Percentiles rank a stretch among this genome's conserved stretches.
Evolutionary conservation across 2,888 invertebrate species (phyloP).

Genomic region (Cosmopolites sordidus): DNA sequence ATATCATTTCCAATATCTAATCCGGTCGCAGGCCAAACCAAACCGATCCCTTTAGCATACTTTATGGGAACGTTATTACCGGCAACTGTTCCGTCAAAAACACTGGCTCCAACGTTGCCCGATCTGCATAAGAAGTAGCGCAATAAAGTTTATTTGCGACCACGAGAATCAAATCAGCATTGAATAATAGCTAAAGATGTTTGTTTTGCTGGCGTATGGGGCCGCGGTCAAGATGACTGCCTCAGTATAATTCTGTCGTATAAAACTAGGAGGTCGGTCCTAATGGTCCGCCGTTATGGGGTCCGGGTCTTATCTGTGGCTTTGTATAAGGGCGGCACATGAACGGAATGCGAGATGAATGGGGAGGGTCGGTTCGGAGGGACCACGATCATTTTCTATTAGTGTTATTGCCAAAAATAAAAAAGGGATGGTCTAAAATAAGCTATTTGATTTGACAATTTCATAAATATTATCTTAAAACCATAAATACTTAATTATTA

Average conservation of each 20-base stretch:
- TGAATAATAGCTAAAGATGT: constrained; percentile 35
- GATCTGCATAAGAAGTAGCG: constrained; percentile 31
- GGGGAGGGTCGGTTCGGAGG: not conserved
- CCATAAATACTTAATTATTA: too few relatives aligned
- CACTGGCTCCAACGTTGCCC: not conserved
- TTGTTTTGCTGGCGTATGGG: constrained; percentile 29
- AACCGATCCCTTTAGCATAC: too few relatives aligned
- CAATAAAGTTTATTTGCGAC: constrained; percentile 39
- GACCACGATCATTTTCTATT: not conserved
- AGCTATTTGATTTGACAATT: too few relatives aligned
- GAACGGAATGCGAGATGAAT: constrained; percentile 5
- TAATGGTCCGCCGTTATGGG: constrained; percentile 2
- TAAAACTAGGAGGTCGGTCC: constrained; percentile 20
- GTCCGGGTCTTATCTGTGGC: constrained; percentile 1
- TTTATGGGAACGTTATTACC: too few relatives aligned
- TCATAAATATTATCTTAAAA: too few relatives aligned
- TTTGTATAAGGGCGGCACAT: constrained; percentile 7
- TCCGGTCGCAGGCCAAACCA: too few relatives aligned
- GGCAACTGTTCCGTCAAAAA: too few relatives aligned
- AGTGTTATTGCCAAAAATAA: not conserved
- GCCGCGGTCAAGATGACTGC: constrained; percentile 27
- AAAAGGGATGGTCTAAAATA: not conserved
- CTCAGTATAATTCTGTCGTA: constrained; percentile 30
- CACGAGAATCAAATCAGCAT: constrained; percentile 33
- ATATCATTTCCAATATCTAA: too few relatives aligned